Base-by-base conservation (phyloP, 2,888 invertebrate genomes). In the Metalampra italica region DNA sequence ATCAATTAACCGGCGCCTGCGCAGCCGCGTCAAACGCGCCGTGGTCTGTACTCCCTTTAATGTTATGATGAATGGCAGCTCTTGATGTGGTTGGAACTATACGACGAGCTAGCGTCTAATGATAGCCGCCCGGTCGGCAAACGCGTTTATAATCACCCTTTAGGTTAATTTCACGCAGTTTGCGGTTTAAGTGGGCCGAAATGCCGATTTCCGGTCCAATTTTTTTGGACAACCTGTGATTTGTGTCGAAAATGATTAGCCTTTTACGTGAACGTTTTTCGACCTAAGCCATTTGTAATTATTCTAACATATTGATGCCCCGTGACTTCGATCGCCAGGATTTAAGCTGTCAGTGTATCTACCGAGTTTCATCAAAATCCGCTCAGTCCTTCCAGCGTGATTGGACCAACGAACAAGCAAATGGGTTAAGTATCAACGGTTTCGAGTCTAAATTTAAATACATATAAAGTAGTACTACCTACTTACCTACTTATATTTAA, bases 1-100 rank as follows among this genome's bases (percentile, higher is more conserved):
- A 87, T 82, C 79, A 85, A 86, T 86, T 88, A 87, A 70, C 57
- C 67, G 88, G 85, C 86, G 86, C 86, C 84, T 68, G 49, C 14
- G 45, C 9, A 63, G 66, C 22, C 63, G 60, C 54, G 57, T 70
- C 71, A 67, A 71, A 73, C 1, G 36, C 36, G 62, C 56, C 47
- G 52, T 53, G 55, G 56, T 8, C 45, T 30, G 3, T 43, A 49
- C 3, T 22, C 8, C 36, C 40, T 56, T 52, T 55, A 53, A 58
- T 64, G 62, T 59, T 52, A 56, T 69, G 73, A 72, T 69, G 62
- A 67, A 72, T 75, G 71, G 60, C 49, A 40, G 60, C 62, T 68
- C 62, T 71, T 73, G 68, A 71, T 70, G 65, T 57, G 63, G 61
- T 55, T 55, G 51, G 44, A 53, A 54, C 46, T 53, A 45, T 53